Conservation (phyloP, 2,797 vertebrate genomes). For the Acipenser ruthenus region DNA sequence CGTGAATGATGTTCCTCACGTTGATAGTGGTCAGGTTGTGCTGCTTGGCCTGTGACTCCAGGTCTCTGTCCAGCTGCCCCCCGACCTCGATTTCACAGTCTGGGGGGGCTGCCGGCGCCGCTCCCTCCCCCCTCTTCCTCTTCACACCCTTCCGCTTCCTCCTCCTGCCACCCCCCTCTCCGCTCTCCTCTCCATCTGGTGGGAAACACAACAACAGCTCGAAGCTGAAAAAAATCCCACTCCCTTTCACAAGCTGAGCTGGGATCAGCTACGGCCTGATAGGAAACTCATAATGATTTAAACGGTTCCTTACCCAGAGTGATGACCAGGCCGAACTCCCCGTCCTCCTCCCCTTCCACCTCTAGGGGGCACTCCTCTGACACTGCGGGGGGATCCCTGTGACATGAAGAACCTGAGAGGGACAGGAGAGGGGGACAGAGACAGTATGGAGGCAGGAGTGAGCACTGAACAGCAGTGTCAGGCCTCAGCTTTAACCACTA, state of each 20-base stretch:
- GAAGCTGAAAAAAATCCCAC: not conserved
- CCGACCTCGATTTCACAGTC: slow-evolving; percentile 70
- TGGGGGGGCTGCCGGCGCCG: slow-evolving; percentile 16
- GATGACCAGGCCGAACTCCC: slow-evolving; percentile 51
- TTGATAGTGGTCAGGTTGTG: slow-evolving; percentile 85
- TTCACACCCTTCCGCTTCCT: slow-evolving; percentile 40
- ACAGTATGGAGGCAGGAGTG: not conserved
- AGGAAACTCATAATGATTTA: not conserved
- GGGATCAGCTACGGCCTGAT: not conserved
- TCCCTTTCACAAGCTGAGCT: not conserved
- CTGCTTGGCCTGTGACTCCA: slow-evolving; percentile 79
- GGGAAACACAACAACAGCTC: accelerated
- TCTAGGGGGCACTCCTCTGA: slow-evolving; percentile 14
- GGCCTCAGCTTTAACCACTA: not conserved
- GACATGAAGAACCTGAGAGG: slow-evolving; percentile 11
- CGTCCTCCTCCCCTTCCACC: slow-evolving; percentile 48
- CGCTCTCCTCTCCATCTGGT: slow-evolving; percentile 34
- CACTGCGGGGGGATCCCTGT: not conserved
- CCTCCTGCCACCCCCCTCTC: slow-evolving; percentile 43
- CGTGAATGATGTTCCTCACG: slow-evolving; percentile 85
- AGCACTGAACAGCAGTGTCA: not conserved
- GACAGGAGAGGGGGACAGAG: not conserved
- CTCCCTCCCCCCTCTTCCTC: slow-evolving; percentile 26
- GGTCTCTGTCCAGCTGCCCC: slow-evolving; percentile 71
- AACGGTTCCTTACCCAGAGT: slow-evolving; percentile 43